A percentile compares a stretch with the other conserved stretches of the same genome.
Evolutionary conservation across 2,113 vertebrate genomes (phyloP).

Genomic region (Dendrocopos noguchii): DNA sequence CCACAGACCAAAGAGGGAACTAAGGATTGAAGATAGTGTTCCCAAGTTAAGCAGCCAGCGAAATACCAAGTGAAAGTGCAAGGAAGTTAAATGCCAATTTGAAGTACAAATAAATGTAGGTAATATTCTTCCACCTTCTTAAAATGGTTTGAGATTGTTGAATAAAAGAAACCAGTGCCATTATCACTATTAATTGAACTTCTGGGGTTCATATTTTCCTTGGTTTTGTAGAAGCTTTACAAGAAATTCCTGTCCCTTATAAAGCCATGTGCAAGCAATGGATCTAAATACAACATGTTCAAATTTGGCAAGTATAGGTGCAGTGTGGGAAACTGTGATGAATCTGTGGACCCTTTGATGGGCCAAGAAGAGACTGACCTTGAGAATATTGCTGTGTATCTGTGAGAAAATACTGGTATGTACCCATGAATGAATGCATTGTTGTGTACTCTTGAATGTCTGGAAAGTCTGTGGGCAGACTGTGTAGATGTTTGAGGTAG

Average conservation of each 20-base stretch:
- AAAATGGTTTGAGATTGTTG: background rate
- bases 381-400: too few relatives aligned
- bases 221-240: background rate
- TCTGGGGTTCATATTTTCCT: background rate
- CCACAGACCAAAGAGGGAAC: background rate
- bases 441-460: too few relatives aligned
- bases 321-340: background rate
- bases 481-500: too few relatives aligned
- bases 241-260: background rate
- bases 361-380: too few relatives aligned
- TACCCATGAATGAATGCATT: too few relatives aligned
- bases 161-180: background rate
- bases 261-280: background rate
- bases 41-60: background rate
- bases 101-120: background rate
- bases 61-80: background rate
- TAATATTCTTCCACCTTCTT: background rate
- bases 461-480: too few relatives aligned
- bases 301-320: background rate
- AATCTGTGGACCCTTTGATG: too few relatives aligned
- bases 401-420: too few relatives aligned
- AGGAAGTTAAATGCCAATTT: background rate
- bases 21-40: background rate
- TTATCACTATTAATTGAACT: background rate
- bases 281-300: background rate